These are phyloP conservation scores for Hippoglossus hippoglossus DNA, from an alignment of 2,797 vertebrate species.

Conservation along the genomic window DNA sequence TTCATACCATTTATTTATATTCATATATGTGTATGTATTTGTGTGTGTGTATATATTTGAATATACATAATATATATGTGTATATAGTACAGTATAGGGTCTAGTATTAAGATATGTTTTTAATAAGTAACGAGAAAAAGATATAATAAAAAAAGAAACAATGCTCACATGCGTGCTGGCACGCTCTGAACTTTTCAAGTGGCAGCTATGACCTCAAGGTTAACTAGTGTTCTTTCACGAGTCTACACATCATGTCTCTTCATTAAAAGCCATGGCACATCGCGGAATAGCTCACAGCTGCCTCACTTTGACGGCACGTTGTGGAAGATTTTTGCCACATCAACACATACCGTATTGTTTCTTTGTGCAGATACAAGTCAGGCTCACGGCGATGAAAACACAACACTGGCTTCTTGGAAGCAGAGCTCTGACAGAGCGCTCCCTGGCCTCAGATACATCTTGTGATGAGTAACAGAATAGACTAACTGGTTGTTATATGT, in stretches of 20 bases:
- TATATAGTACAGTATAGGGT: no score
- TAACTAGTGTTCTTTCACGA: slow-evolving; percentile 21
- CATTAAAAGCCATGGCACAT: slow-evolving; percentile 29
- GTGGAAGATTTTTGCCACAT: not conserved
- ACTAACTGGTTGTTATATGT: not conserved
- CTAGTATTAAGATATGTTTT: no score
- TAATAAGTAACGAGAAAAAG: not conserved
- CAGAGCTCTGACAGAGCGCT: slow-evolving; percentile 5
- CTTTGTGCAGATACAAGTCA: not conserved
- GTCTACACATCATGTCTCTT: slow-evolving; percentile 13
- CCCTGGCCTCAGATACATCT: not conserved
- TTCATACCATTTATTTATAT: no score
- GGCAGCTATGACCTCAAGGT: slow-evolving; percentile 29
- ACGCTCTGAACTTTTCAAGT: slow-evolving; percentile 31
- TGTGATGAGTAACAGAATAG: slow-evolving; percentile 9
- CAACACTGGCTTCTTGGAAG: not conserved
- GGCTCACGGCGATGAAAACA: not conserved
- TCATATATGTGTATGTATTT: no score
- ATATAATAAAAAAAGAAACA: not conserved
- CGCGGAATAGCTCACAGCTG: slow-evolving; percentile 27
- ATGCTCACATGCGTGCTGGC: not conserved
- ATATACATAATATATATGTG: no score
- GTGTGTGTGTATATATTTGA: no score
- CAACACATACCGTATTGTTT: not conserved
- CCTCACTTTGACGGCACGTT: slow-evolving; percentile 9